phyloP scores from a whole-genome alignment of 2,113 vertebrate species.

The Pipa parva region DNA sequence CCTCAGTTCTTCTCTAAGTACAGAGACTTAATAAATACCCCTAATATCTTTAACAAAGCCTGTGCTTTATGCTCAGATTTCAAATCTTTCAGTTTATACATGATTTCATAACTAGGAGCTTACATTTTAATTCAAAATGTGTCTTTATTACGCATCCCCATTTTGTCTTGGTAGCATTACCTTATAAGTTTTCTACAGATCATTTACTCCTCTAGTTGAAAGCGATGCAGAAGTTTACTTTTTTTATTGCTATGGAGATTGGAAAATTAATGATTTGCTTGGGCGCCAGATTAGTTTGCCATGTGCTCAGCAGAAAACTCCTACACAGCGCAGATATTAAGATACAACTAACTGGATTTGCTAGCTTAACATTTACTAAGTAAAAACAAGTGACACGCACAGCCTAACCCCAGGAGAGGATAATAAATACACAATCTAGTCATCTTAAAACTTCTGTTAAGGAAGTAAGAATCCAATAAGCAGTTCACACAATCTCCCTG shows the following conservation, averaged over 20 bases:
- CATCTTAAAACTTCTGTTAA: neutral
- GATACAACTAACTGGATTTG: neutral
- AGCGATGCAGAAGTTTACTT: neutral
- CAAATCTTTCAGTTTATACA: too few relatives aligned
- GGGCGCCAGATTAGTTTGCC: slow-evolving; percentile 16
- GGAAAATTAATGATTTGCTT: slow-evolving; percentile 10
- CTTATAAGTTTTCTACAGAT: too few relatives aligned
- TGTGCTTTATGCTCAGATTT: too few relatives aligned
- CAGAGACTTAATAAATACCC: too few relatives aligned
- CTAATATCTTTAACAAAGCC: too few relatives aligned
- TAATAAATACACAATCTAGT: neutral
- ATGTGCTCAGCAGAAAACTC: slow-evolving; percentile 24
- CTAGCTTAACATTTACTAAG: slow-evolving; percentile 17
- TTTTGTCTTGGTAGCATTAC: too few relatives aligned
- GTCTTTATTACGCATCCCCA: too few relatives aligned
- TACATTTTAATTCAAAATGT: too few relatives aligned
- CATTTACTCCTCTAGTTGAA: neutral
- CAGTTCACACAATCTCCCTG: neutral
- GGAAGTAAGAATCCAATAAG: neutral
- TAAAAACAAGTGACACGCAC: neutral
- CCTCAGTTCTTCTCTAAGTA: too few relatives aligned
- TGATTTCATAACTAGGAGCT: too few relatives aligned
- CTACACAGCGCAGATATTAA: slow-evolving; percentile 9
- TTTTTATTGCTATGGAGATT: slow-evolving; percentile 14
- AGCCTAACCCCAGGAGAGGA: neutral